These are phyloP conservation scores for Sesia bembeciformis DNA, from an alignment of 2,888 invertebrate genomes.

Conservation along the genomic window DNA sequence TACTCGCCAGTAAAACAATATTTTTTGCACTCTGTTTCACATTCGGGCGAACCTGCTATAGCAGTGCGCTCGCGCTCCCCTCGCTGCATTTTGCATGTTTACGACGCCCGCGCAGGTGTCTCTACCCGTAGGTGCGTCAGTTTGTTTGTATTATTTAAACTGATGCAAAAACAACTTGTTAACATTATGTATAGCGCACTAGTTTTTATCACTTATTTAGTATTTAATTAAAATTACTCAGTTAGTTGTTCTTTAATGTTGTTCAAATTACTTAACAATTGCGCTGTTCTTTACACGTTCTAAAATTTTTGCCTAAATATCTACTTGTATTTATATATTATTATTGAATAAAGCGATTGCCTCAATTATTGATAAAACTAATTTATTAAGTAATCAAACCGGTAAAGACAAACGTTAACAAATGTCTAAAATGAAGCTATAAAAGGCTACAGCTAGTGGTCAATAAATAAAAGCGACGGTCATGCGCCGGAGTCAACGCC, in stretches of 20 bases:
- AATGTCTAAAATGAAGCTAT: constrained; percentile 52
- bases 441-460: constrained; percentile 52
- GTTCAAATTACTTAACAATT: too few species aligned
- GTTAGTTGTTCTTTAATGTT: too few species aligned
- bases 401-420: constrained; percentile 30
- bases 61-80: constrained; percentile 14
- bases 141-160: constrained; percentile 17
- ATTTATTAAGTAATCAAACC: neutral
- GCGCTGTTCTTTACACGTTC: too few species aligned
- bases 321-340: too few species aligned
- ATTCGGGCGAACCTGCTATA: constrained; percentile 25
- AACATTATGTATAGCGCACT: too few species aligned
- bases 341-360: neutral
- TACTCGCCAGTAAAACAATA: constrained; percentile 26
- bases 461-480: constrained; percentile 54
- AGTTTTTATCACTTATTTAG: too few species aligned
- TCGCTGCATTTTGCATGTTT: constrained; percentile 39
- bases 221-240: too few species aligned
- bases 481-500: constrained; percentile 60
- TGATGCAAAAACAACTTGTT: constrained; percentile 12
- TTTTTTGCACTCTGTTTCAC: constrained; percentile 52
- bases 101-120: constrained; percentile 25
- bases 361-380: neutral
- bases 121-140: constrained; percentile 5
- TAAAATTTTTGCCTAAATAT: too few species aligned